Evolutionary conservation across 2,888 invertebrate species (phyloP).

Genomic region (Copidosoma aretas): DNA sequence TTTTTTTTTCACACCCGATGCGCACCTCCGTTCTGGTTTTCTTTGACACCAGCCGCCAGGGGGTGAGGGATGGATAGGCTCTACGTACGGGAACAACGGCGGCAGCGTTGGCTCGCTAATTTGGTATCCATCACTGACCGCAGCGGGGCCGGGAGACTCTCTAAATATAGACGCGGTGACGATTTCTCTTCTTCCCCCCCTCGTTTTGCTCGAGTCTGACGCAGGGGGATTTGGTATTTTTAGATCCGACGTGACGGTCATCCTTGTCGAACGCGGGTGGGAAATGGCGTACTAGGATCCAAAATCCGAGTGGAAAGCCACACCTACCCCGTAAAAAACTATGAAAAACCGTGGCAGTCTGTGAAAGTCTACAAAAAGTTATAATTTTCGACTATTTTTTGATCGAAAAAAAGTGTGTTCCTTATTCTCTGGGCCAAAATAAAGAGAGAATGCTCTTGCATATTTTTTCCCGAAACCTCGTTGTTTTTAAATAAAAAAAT

Average conservation of each 20-base stretch:
- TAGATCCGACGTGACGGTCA: slow-evolving; percentile 4
- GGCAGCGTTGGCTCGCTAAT: slow-evolving; percentile 18
- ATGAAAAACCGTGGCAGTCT: too few species aligned
- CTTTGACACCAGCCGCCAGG: slow-evolving; percentile 13
- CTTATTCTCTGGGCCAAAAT: too few species aligned
- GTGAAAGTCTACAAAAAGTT: too few species aligned
- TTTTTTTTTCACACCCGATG: background rate
- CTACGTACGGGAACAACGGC: slow-evolving; percentile 12
- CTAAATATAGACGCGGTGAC: background rate
- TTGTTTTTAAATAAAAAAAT: too few species aligned
- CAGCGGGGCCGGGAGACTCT: background rate
- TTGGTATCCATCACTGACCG: background rate
- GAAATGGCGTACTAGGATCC: too few species aligned
- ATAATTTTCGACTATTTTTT: too few species aligned
- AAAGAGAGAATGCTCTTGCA: too few species aligned
- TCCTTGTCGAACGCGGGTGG: too few species aligned
- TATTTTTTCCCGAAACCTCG: too few species aligned
- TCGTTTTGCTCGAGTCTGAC: background rate
- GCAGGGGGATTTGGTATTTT: slow-evolving; percentile 6
- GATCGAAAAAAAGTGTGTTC: too few species aligned
- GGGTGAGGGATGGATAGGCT: background rate
- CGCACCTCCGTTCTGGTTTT: background rate
- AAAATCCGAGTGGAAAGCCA: too few species aligned
- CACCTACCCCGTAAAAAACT: too few species aligned
- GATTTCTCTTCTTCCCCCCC: background rate